Evolutionary conservation across 2,113 vertebrate genomes (phyloP), one percentile per base, ranked within the genome.

Genomic region (Conger conger): DNA sequence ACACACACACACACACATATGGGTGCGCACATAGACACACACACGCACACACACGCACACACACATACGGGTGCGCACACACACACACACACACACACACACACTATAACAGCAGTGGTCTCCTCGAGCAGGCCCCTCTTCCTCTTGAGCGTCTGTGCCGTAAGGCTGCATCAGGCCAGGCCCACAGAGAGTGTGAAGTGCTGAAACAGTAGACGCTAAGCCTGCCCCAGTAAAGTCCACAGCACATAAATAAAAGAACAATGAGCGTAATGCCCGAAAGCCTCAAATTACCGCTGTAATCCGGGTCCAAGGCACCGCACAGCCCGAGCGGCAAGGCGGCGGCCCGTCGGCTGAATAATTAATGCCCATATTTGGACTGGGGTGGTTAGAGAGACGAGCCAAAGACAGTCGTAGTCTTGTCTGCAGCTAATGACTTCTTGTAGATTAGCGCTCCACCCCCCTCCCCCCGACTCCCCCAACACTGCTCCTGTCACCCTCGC

Each of bases 191-290:
- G 35, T 0, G 30, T 50, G 40, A 36, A n/a, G 82, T 18, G 40
- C 63, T 9, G 60, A 83, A 83, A 76, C 63, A 16, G 16, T 27
- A 81, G 77, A 57, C 33, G 63, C 63, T 54, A 2, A 42, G 42
- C 80, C 63, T 13, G n/a, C 15, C 84, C 79, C 57, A 54, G 79
- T 36, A 36, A 81, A 85, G 79, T 85, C 80, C 73, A 53, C 30
- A 68, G 79, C 23, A 86, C 84, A 76, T 76, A 82, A 86, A 86
- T 86, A 86, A 86, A 77, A 82, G 84, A 77, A 86, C 80, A 77
- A 86, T 81, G 80, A 81, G 80, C 35, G 33, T 86, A 86, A 77
- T 82, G 84, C 84, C 80, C 37, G 42, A 81, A 86, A 82, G 84
- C 80, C 40, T 86, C 80, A 81, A 85, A 85, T 85, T 85, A 76